Evolutionary conservation across 1,140 invertebrate species (phyloP).

Genomic region (Pararge aegeria): DNA sequence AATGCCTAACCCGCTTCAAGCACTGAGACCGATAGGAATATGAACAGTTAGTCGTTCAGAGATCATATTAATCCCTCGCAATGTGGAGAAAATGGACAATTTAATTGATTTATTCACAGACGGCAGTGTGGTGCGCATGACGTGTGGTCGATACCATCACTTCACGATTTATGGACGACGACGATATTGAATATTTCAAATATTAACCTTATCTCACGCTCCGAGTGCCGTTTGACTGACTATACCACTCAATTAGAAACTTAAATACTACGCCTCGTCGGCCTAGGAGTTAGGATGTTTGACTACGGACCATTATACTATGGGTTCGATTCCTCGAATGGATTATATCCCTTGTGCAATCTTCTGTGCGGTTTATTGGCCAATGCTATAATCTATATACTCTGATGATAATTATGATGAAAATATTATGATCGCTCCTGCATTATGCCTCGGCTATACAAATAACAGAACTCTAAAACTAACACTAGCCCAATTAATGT

Average conservation of each 20-base stretch:
- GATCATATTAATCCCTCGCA: constrained; percentile 2
- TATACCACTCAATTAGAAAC: constrained; percentile 6
- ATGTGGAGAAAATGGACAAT: constrained; percentile 12
- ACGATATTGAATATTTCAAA: constrained; percentile 44
- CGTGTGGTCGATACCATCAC: constrained; percentile 40
- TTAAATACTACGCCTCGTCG: background rate
- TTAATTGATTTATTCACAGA: constrained; percentile 30
- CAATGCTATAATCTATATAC: no score
- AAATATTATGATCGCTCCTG: no score
- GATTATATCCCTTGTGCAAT: no score
- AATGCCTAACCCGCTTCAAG: no score
- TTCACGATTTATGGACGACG: constrained; percentile 42
- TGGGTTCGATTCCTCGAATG: no score
- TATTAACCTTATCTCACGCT: constrained; percentile 36
- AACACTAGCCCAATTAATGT: no score
- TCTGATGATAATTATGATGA: no score
- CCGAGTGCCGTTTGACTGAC: constrained; percentile 1
- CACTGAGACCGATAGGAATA: background rate
- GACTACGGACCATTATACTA: no score
- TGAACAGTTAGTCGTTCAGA: background rate
- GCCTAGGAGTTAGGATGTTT: no score
- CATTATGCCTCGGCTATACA: no score
- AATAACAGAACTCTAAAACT: no score
- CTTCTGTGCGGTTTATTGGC: no score
- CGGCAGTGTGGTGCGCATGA: constrained; percentile 33